phyloP scores from a whole-genome alignment of 2,113 vertebrate species.

The Sorex fumeus region DNA sequence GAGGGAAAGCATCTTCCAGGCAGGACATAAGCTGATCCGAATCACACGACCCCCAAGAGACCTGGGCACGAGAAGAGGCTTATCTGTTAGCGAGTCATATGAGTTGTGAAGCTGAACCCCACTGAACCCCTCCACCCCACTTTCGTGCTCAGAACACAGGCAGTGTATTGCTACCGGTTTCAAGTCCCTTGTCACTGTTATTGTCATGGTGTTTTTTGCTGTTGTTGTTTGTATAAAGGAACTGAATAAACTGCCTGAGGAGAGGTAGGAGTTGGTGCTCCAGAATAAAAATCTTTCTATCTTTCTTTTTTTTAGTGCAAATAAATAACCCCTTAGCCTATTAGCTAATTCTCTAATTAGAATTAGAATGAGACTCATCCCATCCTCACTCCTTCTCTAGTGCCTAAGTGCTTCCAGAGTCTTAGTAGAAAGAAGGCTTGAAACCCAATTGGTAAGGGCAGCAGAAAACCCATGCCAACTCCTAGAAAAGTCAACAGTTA shows the following conservation, averaged over 20 bases:
- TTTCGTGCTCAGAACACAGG: slow-evolving; percentile 35
- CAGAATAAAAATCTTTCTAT: slow-evolving; percentile 34
- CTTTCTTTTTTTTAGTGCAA: slow-evolving; percentile 26
- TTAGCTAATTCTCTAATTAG: not conserved
- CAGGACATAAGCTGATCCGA: slow-evolving; percentile 57
- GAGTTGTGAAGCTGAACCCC: slow-evolving; percentile 34
- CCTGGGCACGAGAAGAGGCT: slow-evolving; percentile 5
- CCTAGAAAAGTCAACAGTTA: not conserved
- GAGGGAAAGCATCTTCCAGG: slow-evolving; percentile 48
- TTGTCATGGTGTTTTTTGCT: slow-evolving; percentile 10
- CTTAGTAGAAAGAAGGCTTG: not conserved
- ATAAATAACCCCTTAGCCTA: not conserved
- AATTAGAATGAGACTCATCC: no score
- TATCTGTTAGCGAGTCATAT: not conserved
- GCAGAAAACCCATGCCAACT: not conserved
- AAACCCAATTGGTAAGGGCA: not conserved
- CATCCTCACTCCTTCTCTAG: not conserved
- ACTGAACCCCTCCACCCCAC: not conserved
- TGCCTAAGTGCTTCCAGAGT: not conserved
- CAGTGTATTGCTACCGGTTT: slow-evolving; percentile 25
- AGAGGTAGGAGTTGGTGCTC: slow-evolving; percentile 50
- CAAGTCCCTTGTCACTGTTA: slow-evolving; percentile 41
- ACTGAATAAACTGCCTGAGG: slow-evolving; percentile 45
- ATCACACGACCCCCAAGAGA: slow-evolving; percentile 59
- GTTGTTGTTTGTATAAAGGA: slow-evolving; percentile 58